Conservation (phyloP, 2,113 vertebrate species). For the Engraulis encrasicolus region DNA sequence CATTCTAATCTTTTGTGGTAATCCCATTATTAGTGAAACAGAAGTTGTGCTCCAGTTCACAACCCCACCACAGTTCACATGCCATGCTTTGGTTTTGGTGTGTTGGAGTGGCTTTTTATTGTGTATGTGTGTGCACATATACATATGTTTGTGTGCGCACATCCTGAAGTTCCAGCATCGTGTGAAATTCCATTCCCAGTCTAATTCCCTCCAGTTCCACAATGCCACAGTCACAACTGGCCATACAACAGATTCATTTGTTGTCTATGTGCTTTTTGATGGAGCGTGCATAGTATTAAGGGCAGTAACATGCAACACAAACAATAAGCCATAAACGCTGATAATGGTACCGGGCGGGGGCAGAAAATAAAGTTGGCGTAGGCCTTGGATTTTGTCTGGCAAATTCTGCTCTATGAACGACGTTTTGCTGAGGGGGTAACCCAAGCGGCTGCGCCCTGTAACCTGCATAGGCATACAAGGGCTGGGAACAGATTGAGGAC, state of each 20-base stretch:
- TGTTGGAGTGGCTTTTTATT: background rate
- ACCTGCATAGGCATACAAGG: slow-evolving; percentile 4
- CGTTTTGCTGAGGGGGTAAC: background rate
- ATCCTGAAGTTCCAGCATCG: background rate
- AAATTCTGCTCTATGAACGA: background rate
- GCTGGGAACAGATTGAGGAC: background rate
- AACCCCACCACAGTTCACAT: background rate
- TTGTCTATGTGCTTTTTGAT: background rate
- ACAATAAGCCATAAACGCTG: background rate
- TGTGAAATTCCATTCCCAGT: slow-evolving; percentile 19
- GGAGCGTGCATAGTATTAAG: background rate
- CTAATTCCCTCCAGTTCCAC: background rate
- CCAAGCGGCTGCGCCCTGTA: background rate
- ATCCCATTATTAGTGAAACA: slow-evolving; percentile 6
- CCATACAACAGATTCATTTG: background rate
- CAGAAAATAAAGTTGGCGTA: background rate
- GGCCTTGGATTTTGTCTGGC: background rate
- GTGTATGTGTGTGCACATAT: background rate
- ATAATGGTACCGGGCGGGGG: background rate
- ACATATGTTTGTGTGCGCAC: background rate
- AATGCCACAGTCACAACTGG: background rate
- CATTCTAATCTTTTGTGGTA: background rate
- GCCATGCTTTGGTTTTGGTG: background rate
- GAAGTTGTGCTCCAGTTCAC: background rate
- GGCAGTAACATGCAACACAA: background rate